A percentile compares a stretch with the other conserved stretches of the same genome.
These are phyloP conservation scores for Dorcus hopei DNA, from an alignment of 2,888 invertebrate genomes.

Conservation along the genomic window DNA sequence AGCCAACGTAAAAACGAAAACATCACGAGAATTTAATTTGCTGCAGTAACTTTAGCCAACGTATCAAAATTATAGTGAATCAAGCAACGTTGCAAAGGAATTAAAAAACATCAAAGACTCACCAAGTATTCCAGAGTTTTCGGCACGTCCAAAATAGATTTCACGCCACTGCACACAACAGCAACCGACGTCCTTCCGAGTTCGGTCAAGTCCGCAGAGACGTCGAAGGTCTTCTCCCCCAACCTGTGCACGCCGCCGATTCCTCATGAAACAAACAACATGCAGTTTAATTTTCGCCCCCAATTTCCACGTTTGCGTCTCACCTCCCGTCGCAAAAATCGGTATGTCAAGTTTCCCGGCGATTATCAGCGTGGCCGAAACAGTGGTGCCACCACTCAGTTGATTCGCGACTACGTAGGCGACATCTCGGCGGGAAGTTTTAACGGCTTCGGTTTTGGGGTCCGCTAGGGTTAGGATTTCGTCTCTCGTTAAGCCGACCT, in stretches of 20 bases:
- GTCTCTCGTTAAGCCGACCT: slow-evolving; percentile 68
- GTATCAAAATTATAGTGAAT: neutral
- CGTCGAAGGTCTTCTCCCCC: slow-evolving; percentile 81
- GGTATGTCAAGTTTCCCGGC: slow-evolving; percentile 79
- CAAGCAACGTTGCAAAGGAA: no score
- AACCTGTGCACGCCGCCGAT: slow-evolving; percentile 93
- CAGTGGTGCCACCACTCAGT: slow-evolving; percentile 89
- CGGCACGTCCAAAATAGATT: slow-evolving; percentile 94
- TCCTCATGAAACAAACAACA: slow-evolving; percentile 39
- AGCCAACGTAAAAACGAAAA: neutral
- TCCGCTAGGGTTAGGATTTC: slow-evolving; percentile 67
- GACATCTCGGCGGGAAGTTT: slow-evolving; percentile 86
- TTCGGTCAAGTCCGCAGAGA: slow-evolving; percentile 93
- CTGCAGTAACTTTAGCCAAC: no score
- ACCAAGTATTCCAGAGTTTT: slow-evolving; percentile 92
- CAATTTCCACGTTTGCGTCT: slow-evolving; percentile 4
- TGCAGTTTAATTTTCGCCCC: neutral
- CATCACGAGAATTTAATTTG: no score
- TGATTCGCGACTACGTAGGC: slow-evolving; percentile 68
- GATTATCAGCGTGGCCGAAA: slow-evolving; percentile 87
- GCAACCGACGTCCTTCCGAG: slow-evolving; percentile 82
- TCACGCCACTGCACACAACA: slow-evolving; percentile 94
- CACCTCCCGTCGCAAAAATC: slow-evolving; percentile 91
- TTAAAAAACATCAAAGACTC: slow-evolving; percentile 31
- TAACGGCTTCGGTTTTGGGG: slow-evolving; percentile 55